phyloP scores from a whole-genome alignment of 2,888 invertebrate genomes.

The Protodeltote pygarga region DNA sequence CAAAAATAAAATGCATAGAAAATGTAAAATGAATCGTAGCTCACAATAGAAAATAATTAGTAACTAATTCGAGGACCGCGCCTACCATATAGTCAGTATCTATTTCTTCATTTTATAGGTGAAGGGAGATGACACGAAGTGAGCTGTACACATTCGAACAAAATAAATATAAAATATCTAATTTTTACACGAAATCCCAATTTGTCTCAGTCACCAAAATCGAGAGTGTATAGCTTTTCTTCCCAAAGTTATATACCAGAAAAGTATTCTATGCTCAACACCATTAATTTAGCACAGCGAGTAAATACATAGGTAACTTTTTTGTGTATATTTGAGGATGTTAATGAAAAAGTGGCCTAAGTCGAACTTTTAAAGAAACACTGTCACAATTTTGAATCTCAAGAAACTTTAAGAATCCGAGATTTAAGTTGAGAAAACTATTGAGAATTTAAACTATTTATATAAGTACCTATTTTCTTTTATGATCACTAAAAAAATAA shows the following conservation, averaged over 20 bases:
- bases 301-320: conserved; percentile 7
- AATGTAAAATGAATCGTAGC: conserved; percentile 23
- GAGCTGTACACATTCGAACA: conserved; percentile 28
- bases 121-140: conserved; percentile 36
- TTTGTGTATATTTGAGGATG: conserved; percentile 20
- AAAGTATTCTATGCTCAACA: conserved; percentile 18
- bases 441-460: not conserved
- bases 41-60: conserved; percentile 21
- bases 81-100: conserved; percentile 37
- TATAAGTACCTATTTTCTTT: not conserved
- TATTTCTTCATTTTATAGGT: conserved; percentile 38
- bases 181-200: no score
- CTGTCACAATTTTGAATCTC: not conserved
- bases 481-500: not conserved
- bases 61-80: conserved; percentile 28
- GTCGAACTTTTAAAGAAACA: not conserved
- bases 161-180: conserved; percentile 3
- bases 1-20: conserved; percentile 9
- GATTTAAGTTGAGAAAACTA: no score
- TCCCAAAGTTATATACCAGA: conserved; percentile 23
- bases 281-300: conserved; percentile 4
- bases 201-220: no score
- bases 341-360: conserved; percentile 10
- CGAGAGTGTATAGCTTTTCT: conserved; percentile 34
- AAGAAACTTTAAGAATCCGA: no score